Conservation (phyloP, 2,113 vertebrate species). For the Lasiurus cinereus region DNA sequence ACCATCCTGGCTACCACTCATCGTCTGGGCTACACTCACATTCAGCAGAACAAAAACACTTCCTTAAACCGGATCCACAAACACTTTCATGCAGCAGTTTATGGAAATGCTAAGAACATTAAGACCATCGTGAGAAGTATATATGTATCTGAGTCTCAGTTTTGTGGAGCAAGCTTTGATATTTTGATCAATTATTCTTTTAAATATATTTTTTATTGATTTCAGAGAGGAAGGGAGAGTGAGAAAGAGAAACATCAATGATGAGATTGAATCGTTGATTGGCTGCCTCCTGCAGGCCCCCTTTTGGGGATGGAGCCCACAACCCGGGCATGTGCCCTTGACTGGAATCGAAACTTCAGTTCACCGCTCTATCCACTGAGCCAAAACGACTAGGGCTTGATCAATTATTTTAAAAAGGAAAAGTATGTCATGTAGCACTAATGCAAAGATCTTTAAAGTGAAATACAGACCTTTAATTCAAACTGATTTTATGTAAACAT, state of each 20-base stretch:
- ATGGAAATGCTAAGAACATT: neutral
- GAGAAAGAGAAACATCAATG: too few relatives aligned
- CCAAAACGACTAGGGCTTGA: neutral
- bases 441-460: conserved; percentile 15
- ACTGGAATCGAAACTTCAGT: too few relatives aligned
- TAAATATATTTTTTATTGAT: too few relatives aligned
- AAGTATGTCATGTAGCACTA: neutral
- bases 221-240: too few relatives aligned
- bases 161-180: neutral
- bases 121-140: neutral
- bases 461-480: conserved; percentile 51
- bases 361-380: too few relatives aligned
- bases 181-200: neutral
- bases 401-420: conserved; percentile 33
- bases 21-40: too few relatives aligned
- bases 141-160: neutral
- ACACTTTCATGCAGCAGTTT: neutral
- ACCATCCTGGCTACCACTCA: neutral
- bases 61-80: neutral
- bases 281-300: too few relatives aligned
- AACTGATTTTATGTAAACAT: conserved; percentile 66
- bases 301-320: too few relatives aligned
- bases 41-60: neutral
- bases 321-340: too few relatives aligned
- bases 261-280: too few relatives aligned